Percentiles rank a stretch among this genome's conserved stretches.
Evolutionary conservation across 2,797 vertebrate genomes (phyloP).

Genomic region (Lacerta bilineata): DNA sequence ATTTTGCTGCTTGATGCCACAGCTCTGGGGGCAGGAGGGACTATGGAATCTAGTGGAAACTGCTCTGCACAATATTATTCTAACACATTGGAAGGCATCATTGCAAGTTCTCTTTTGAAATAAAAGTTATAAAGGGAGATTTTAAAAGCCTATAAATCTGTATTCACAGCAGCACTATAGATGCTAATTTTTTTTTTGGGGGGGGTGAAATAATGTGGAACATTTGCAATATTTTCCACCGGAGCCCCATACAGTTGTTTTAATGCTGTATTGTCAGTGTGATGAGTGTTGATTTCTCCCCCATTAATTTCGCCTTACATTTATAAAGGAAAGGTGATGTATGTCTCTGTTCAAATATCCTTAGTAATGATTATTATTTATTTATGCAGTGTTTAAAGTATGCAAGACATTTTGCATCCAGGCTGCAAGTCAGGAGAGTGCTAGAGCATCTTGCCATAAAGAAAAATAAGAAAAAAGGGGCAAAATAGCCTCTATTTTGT

Average conservation of each 20-base stretch:
- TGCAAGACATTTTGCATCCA: constrained; percentile 51
- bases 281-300: constrained; percentile 65
- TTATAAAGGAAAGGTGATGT: constrained; percentile 71
- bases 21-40: constrained; percentile 32
- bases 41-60: constrained; percentile 34
- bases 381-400: constrained; percentile 54
- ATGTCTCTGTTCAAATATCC: constrained; percentile 69
- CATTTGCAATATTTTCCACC: constrained; percentile 58
- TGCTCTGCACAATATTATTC: constrained; percentile 45
- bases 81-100: constrained; percentile 53
- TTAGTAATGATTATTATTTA: constrained; percentile 69
- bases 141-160: constrained; percentile 72
- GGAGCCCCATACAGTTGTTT: constrained; percentile 67
- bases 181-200: constrained; percentile 72
- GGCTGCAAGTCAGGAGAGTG: neutral
- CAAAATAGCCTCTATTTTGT: neutral
- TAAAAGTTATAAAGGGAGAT: constrained; percentile 56
- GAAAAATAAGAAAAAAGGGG: constrained; percentile 21
- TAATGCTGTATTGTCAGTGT: constrained; percentile 61
- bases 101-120: constrained; percentile 62
- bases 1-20: constrained; percentile 30
- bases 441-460: constrained; percentile 30
- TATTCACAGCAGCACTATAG: constrained; percentile 66
- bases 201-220: constrained; percentile 58
- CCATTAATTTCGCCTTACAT: constrained; percentile 72